Evolutionary conservation across 2,888 invertebrate species (phyloP), one percentile per base, ranked within the genome.

Genomic region (Bugula neritina): DNA sequence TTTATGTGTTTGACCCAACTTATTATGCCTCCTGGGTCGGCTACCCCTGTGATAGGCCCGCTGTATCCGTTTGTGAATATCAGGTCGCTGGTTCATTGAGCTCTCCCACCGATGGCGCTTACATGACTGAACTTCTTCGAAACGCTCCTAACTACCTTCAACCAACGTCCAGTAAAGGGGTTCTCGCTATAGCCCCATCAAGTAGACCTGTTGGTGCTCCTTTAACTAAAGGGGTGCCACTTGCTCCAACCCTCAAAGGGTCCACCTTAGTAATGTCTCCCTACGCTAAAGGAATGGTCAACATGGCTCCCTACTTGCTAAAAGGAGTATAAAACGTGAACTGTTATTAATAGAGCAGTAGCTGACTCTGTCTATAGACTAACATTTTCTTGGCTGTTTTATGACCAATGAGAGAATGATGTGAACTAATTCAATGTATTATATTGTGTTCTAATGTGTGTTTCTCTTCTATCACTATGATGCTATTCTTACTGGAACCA

Each of bases 31-130:
- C 34, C 34, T 70, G 70, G 70, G 70, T 70, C 25, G 43, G 25
- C 70, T 25, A 23, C 5, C 70, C 43, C 3, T 70, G 70, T 31
- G 2, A 43, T 23, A 70, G 70, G 25, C 29, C 43, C 23, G 23
- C 43, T 29, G 10, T 52, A 27, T 70, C 2, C 52, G 29, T 29
- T 54, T 70, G 70, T 31, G 70, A 70, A 54, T 70, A 70, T 29
- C 2, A 10, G 13, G 25, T 70, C 23, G 31, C 52, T 70, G 70
- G 43, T 70, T 3, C 29, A 13, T 13, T 5, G 2, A 29, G 3
- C 23, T 43, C 17, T 54, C 23, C 70, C 27, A 27, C 54, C 21
- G 70, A 70, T 5, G 29, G 23, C 25, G 52, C 52, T 1, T 23
- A n/a, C 2, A 54, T 70, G 31, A 3, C 5, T 10, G n/a, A 70